These are phyloP conservation scores for Pogonocherus hispidulus DNA, from an alignment of 2,888 invertebrate genomes.

Conservation along the genomic window DNA sequence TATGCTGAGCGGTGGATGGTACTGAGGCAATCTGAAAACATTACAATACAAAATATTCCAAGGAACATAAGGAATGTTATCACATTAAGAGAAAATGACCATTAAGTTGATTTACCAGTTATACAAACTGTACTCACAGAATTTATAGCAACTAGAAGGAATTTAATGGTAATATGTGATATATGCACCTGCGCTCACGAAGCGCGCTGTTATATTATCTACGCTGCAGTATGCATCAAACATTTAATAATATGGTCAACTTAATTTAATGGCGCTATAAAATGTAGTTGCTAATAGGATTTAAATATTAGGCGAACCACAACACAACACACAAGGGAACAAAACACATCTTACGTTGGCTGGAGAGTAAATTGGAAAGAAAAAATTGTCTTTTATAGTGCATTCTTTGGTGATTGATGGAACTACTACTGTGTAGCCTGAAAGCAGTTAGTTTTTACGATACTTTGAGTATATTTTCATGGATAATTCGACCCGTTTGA, in stretches of 20 bases:
- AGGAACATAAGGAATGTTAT: conserved; percentile 58
- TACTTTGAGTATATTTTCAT: too few relatives aligned
- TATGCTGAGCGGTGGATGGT: conserved; percentile 24
- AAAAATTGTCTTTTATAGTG: not conserved
- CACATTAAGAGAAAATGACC: conserved; percentile 60
- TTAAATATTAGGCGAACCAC: not conserved
- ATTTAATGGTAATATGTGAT: conserved; percentile 63
- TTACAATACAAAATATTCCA: conserved; percentile 59
- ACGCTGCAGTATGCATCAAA: conserved; percentile 8
- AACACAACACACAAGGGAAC: not conserved
- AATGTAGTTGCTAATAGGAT: not conserved
- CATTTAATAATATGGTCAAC: conserved; percentile 8
- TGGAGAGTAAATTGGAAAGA: not conserved
- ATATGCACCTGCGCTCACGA: conserved; percentile 57
- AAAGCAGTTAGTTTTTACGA: too few relatives aligned
- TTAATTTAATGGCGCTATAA: conserved; percentile 5
- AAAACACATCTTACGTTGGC: not conserved
- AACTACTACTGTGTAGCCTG: not conserved
- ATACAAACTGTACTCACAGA: conserved; percentile 54
- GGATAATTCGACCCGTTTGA: too few relatives aligned
- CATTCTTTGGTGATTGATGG: too few relatives aligned
- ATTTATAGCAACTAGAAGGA: conserved; percentile 60
- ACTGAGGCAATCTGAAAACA: conserved; percentile 48
- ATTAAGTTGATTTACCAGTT: conserved; percentile 64
- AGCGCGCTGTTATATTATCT: conserved; percentile 24